Conservation (phyloP, 2,888 invertebrate species). For the Trileptium ribeirensis region DNA sequence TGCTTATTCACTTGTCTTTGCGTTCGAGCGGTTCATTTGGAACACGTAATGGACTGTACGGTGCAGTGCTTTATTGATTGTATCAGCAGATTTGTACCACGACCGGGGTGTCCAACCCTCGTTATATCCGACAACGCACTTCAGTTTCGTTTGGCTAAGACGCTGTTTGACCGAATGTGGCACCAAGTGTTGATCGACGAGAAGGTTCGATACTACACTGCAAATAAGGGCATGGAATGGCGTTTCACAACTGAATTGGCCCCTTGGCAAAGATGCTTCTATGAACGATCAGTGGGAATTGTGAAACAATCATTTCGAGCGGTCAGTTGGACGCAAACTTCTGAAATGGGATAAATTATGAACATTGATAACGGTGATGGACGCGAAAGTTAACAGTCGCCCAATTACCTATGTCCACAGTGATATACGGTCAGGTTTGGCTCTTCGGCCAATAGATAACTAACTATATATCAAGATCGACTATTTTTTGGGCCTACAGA, state of each 20-base stretch:
- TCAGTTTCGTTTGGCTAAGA: too few relatives aligned
- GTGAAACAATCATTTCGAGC: conserved; percentile 42
- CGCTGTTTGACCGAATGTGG: conserved; percentile 40
- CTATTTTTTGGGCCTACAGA: too few relatives aligned
- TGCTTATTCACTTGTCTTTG: conserved; percentile 22
- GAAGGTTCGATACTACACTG: conserved; percentile 10
- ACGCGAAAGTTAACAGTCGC: background rate
- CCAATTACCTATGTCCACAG: background rate
- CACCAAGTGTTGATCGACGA: background rate
- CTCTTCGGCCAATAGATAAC: background rate
- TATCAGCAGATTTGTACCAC: conserved; percentile 47
- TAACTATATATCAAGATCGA: too few relatives aligned
- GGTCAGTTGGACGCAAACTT: background rate
- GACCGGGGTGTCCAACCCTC: conserved; percentile 44
- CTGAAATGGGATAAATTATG: background rate
- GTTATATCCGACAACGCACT: conserved; percentile 52
- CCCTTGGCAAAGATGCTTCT: conserved; percentile 55
- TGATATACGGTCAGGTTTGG: background rate
- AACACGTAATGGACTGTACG: conserved; percentile 36
- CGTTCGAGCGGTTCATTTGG: conserved; percentile 20
- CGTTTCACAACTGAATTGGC: conserved; percentile 52
- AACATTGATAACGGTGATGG: background rate
- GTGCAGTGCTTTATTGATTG: conserved; percentile 45
- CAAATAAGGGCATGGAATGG: conserved; percentile 38
- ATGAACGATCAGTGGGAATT: too few relatives aligned